These are phyloP conservation scores for Mesorhabditis spiculigera DNA, from an alignment of 2,888 invertebrate genomes.

Conservation along the genomic window DNA sequence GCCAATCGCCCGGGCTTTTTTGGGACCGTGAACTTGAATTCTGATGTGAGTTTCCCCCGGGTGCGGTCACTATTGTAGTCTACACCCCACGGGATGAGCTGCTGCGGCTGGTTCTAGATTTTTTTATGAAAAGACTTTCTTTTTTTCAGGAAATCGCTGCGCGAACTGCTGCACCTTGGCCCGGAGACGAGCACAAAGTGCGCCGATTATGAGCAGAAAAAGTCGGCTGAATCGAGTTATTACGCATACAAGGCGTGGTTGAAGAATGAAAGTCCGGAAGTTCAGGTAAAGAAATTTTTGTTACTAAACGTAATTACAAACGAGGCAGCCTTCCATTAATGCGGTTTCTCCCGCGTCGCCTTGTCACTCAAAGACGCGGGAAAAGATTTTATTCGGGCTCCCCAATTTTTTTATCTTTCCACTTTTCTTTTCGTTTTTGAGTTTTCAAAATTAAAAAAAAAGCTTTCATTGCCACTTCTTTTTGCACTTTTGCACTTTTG, in stretches of 20 bases:
- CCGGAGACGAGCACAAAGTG: not conserved
- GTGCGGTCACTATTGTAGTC: too few species aligned
- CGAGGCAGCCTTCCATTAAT: too few species aligned
- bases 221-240: not conserved
- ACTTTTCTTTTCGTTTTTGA: not conserved
- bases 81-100: too few species aligned
- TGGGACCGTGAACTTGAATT: too few species aligned
- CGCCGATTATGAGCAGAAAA: slow-evolving; percentile 1
- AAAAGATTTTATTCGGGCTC: too few species aligned
- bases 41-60: too few species aligned
- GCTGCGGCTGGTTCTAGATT: too few species aligned
- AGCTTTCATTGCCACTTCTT: not conserved
- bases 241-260: not conserved
- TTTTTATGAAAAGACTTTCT: not conserved
- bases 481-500: not conserved
- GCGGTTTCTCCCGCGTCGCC: too few species aligned
- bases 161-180: not conserved
- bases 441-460: not conserved
- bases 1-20: too few species aligned
- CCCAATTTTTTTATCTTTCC: not conserved
- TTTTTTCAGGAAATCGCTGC: not conserved
- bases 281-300: not conserved
- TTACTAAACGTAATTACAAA: not conserved
- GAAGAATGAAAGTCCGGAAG: slow-evolving; percentile 6
- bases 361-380: too few species aligned